phyloP scores from a whole-genome alignment of 2,888 invertebrate species.

The Chromoteleia sp. region DNA sequence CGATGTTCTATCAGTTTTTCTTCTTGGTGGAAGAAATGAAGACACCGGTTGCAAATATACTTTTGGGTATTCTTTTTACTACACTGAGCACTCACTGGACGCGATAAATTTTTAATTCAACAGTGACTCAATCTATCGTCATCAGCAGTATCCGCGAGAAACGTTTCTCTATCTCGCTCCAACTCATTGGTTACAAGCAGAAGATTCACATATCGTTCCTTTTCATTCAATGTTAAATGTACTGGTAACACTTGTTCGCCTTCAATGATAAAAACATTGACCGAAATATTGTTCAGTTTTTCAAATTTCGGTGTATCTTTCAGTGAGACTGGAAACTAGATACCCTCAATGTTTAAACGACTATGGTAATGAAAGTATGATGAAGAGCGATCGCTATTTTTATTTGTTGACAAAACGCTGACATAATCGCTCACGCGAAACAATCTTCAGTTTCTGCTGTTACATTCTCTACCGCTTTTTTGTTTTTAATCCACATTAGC shows the following conservation, averaged over 20 bases:
- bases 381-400: too few relatives aligned
- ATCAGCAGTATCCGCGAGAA: background rate
- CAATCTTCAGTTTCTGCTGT: constrained; percentile 3
- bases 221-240: background rate
- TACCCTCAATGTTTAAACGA: constrained; percentile 38
- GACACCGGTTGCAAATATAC: constrained; percentile 17
- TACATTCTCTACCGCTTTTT: constrained; percentile 30
- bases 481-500: constrained; percentile 59
- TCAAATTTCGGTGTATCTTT: constrained; percentile 53
- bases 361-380: constrained; percentile 20
- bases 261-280: too few relatives aligned
- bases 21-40: background rate
- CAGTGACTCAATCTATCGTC: background rate
- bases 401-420: too few relatives aligned
- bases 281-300: background rate
- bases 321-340: constrained; percentile 17
- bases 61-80: background rate
- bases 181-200: too few relatives aligned
- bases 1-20: background rate
- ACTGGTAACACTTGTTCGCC: too few relatives aligned
- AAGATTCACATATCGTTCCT: too few relatives aligned
- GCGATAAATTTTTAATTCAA: too few relatives aligned
- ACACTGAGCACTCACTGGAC: background rate
- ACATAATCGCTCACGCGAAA: too few relatives aligned
- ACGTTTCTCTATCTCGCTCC: too few relatives aligned